Evolutionary conservation across 2,797 vertebrate species (phyloP).

Genomic region (Lemur catta): DNA sequence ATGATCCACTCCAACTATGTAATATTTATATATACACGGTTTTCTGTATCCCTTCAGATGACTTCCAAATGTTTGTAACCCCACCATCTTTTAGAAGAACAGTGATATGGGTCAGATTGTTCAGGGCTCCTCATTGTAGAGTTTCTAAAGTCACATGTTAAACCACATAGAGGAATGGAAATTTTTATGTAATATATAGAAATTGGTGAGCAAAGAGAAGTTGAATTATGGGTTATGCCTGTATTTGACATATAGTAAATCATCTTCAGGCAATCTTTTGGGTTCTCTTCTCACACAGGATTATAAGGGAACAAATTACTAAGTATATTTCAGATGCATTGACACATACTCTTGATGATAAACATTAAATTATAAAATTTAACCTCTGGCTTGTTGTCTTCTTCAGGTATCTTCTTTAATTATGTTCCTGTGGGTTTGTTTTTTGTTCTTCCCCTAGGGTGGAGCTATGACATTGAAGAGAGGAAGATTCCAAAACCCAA

Average conservation of each 20-base stretch:
- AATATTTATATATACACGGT: background rate
- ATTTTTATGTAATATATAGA: background rate
- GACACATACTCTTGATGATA: conserved; percentile 48
- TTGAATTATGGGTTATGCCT: background rate
- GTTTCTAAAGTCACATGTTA: background rate
- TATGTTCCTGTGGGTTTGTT: conserved; percentile 59
- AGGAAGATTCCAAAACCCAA: conserved; percentile 93
- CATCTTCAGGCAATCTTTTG: conserved; percentile 64
- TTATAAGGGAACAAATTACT: conserved; percentile 58
- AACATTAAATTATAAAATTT: conserved; percentile 58
- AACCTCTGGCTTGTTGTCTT: conserved; percentile 48
- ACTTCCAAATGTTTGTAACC: background rate
- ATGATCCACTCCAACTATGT: background rate
- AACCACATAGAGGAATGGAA: background rate
- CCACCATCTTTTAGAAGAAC: background rate
- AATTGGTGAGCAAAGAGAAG: background rate
- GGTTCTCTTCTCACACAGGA: conserved; percentile 61
- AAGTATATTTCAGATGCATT: conserved; percentile 72
- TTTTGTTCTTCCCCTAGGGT: conserved; percentile 87
- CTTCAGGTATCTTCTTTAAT: conserved; percentile 61
- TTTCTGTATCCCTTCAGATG: background rate
- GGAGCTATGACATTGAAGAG: conserved; percentile 95
- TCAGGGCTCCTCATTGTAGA: background rate
- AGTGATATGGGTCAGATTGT: background rate
- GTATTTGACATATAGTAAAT: conserved; percentile 19